Evolutionary conservation across 2,113 vertebrate species (phyloP).

Genomic region (Nothoprocta pentlandii): DNA sequence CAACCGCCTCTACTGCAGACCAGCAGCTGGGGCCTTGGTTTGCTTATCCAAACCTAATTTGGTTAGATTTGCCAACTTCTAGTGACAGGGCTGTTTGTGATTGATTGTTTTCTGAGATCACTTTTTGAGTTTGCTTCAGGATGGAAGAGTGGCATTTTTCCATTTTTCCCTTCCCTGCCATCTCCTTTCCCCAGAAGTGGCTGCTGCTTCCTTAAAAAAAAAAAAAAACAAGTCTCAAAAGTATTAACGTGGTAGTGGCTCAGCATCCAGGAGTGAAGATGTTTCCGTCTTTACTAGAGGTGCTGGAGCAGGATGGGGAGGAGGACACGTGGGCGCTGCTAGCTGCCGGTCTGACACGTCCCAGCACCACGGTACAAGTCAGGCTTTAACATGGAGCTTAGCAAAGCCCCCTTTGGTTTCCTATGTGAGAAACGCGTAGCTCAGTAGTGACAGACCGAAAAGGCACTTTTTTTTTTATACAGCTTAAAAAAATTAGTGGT

Average conservation of each 20-base stretch:
- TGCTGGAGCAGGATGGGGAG: neutral
- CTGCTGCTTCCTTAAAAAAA: neutral
- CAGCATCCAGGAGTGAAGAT: neutral
- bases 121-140: neutral
- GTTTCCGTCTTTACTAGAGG: neutral
- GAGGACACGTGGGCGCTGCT: neutral
- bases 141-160: neutral
- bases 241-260: neutral
- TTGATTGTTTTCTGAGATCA: neutral
- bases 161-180: neutral
- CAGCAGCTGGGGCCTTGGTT: neutral
- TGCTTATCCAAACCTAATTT: neutral
- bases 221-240: neutral
- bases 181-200: neutral
- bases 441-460: neutral
- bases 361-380: neutral
- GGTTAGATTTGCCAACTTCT: neutral
- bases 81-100: neutral
- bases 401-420: neutral
- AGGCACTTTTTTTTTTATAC: neutral
- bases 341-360: neutral
- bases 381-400: neutral
- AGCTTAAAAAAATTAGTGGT: conserved; percentile 36
- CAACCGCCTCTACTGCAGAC: neutral
- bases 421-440: neutral